These are phyloP conservation scores for Clarias macrocephalus DNA, from an alignment of 2,113 vertebrate genomes.

Conservation along the genomic window DNA sequence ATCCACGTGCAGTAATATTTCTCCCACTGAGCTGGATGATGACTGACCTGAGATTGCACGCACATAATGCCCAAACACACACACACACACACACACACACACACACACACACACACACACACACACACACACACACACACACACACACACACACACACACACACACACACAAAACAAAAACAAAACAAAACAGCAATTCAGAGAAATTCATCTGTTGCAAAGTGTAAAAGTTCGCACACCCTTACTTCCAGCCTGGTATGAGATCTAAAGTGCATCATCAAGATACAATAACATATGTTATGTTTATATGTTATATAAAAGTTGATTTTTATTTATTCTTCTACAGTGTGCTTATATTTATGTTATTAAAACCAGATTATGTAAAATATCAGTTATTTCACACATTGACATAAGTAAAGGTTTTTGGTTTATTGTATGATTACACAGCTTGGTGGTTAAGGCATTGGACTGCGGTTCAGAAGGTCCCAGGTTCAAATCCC, in stretches of 20 bases:
- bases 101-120: slow-evolving; percentile 31
- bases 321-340: too few relatives aligned
- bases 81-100: slow-evolving; percentile 8
- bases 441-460: too few relatives aligned
- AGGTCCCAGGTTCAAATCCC: too few relatives aligned
- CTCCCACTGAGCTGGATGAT: slow-evolving; percentile 85
- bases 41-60: slow-evolving; percentile 69
- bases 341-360: too few relatives aligned
- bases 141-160: slow-evolving; percentile 8
- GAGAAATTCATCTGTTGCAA: too few relatives aligned
- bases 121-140: slow-evolving; percentile 35
- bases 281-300: background rate
- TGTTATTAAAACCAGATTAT: too few relatives aligned
- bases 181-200: background rate
- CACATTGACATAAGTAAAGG: background rate
- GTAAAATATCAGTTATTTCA: background rate
- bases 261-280: too few relatives aligned
- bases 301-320: too few relatives aligned
- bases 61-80: too few relatives aligned
- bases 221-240: background rate
- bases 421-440: background rate
- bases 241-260: background rate
- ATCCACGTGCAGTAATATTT: slow-evolving; percentile 92
- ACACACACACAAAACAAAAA: background rate
- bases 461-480: too few relatives aligned